A percentile compares a stretch with the other conserved stretches of the same genome.
phyloP scores from a whole-genome alignment of 2,888 invertebrate species.

The Drosophila lacicola region DNA sequence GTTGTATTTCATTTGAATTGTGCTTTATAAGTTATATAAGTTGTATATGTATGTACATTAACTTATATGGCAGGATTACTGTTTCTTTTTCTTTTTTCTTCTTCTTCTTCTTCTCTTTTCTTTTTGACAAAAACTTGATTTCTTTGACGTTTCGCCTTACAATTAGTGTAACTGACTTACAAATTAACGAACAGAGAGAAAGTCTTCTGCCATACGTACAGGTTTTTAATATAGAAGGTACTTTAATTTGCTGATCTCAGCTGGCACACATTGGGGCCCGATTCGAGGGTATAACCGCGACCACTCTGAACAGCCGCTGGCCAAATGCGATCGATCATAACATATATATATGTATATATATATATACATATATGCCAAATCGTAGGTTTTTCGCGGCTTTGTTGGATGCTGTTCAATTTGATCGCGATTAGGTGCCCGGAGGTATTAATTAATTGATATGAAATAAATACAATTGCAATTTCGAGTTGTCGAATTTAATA shows the following conservation, averaged over 20 bases:
- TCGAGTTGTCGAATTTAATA: slow-evolving; percentile 56
- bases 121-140: slow-evolving; percentile 32
- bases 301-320: slow-evolving; percentile 34
- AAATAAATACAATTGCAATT: slow-evolving; percentile 73
- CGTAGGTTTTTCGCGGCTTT: background rate
- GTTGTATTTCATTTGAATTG: slow-evolving; percentile 24
- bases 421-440: slow-evolving; percentile 10
- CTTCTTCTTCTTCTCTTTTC: slow-evolving; percentile 9
- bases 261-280: slow-evolving; percentile 11
- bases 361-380: background rate
- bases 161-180: slow-evolving; percentile 64
- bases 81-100: slow-evolving; percentile 16
- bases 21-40: slow-evolving; percentile 51
- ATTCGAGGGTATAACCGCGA: slow-evolving; percentile 4
- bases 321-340: background rate
- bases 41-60: slow-evolving; percentile 59
- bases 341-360: background rate
- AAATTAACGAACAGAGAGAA: slow-evolving; percentile 49
- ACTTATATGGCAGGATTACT: slow-evolving; percentile 50
- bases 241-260: slow-evolving; percentile 36
- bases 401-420: slow-evolving; percentile 42
- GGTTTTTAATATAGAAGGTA: slow-evolving; percentile 30
- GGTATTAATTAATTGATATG: slow-evolving; percentile 32
- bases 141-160: slow-evolving; percentile 58
- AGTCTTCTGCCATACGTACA: slow-evolving; percentile 46